Percentiles rank a stretch among this genome's conserved stretches.
phyloP scores from a whole-genome alignment of 2,888 invertebrate species.

The Fragum fragum region DNA sequence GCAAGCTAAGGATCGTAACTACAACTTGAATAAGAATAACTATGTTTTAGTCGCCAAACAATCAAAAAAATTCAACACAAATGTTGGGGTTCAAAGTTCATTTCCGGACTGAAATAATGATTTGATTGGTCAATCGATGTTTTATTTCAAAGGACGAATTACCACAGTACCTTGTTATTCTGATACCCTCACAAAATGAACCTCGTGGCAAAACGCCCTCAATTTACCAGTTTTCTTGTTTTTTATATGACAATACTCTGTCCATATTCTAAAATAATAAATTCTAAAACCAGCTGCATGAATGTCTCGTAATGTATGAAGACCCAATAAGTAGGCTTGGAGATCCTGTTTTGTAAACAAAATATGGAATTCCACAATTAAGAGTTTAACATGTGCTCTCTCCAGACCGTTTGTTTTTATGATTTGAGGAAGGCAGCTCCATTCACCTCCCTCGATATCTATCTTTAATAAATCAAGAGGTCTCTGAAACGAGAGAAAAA shows the following conservation, averaged over 20 bases:
- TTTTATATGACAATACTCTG: not conserved
- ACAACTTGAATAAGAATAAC: no score
- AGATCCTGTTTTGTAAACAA: not conserved
- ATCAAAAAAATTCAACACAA: no score
- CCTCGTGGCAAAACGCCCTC: conserved; percentile 26
- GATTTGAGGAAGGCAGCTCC: not conserved
- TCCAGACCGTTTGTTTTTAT: not conserved
- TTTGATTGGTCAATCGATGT: no score
- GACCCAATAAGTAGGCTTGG: not conserved
- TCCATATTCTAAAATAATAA: conserved; percentile 29
- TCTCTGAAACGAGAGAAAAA: not conserved
- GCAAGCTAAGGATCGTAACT: no score
- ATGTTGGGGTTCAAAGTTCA: no score
- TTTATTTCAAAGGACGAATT: no score
- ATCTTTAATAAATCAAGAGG: conserved; percentile 3
- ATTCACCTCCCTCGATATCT: conserved; percentile 18
- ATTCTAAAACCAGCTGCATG: conserved; percentile 25
- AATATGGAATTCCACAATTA: conserved; percentile 32
- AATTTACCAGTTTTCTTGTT: not conserved
- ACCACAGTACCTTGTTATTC: no score
- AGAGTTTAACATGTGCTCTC: not conserved
- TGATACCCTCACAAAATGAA: conserved; percentile 20
- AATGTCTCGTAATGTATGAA: not conserved
- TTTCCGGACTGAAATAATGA: no score
- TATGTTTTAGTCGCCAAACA: no score